Percentiles rank a stretch among this genome's conserved stretches.
Conservation (phyloP, 2,888 invertebrate genomes). For the Ectobius pallidus region DNA sequence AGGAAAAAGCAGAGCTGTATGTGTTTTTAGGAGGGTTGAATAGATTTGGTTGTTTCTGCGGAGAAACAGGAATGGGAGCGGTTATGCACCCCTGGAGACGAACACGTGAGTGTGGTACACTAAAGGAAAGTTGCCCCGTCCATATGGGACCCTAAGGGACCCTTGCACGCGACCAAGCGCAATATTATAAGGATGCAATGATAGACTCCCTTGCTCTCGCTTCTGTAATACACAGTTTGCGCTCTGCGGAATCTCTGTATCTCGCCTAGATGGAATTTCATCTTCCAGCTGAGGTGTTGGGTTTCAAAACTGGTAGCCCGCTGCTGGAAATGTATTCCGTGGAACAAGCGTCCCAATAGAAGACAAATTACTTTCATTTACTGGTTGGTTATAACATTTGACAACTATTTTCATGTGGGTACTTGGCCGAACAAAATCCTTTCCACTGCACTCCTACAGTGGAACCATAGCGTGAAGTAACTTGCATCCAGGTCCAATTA, state of each 20-base stretch:
- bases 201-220: constrained; percentile 32
- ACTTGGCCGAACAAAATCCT: too few species aligned
- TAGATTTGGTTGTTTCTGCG: constrained; percentile 9
- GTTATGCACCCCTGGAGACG: constrained; percentile 56
- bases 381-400: too few species aligned
- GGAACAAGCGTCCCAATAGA: too few species aligned
- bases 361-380: too few species aligned
- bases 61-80: constrained; percentile 45
- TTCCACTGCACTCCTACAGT: too few species aligned
- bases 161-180: not conserved
- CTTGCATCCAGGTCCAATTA: too few species aligned
- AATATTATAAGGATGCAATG: constrained; percentile 16
- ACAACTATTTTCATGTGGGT: too few species aligned
- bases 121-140: not conserved
- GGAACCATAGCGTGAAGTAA: too few species aligned
- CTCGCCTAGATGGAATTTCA: constrained; percentile 7
- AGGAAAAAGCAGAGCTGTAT: not conserved
- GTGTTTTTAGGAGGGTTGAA: not conserved
- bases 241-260: constrained; percentile 40
- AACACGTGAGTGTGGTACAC: not conserved
- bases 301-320: too few species aligned
- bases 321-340: too few species aligned
- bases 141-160: constrained; percentile 8
- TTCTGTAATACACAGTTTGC: constrained; percentile 49
- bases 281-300: too few species aligned